Conservation (phyloP, 2,113 vertebrate species). For the Spea multiplicata region DNA sequence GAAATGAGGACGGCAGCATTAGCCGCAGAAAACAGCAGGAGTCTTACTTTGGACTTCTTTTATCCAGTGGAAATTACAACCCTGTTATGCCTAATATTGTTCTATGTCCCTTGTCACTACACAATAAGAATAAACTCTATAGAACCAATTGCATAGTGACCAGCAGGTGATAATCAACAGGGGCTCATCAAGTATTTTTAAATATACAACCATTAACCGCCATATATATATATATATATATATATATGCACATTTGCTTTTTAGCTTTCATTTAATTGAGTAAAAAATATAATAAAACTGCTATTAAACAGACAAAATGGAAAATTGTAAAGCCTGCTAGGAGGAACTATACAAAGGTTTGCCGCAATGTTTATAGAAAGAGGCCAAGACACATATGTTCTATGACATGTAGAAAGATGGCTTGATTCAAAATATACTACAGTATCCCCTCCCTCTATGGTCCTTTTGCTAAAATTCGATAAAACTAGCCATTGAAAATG, state of each 20-base stretch:
- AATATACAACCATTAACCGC: slow-evolving; percentile 27
- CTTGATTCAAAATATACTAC: too few relatives aligned
- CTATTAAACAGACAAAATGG: slow-evolving; percentile 25
- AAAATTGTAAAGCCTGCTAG: slow-evolving; percentile 22
- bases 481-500: background rate
- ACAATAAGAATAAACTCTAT: slow-evolving; percentile 31
- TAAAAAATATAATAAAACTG: slow-evolving; percentile 37
- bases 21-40: slow-evolving; percentile 31
- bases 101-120: slow-evolving; percentile 5
- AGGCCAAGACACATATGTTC: background rate
- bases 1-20: slow-evolving; percentile 39
- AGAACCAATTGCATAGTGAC: slow-evolving; percentile 3
- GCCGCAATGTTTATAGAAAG: background rate
- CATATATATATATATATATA: too few relatives aligned
- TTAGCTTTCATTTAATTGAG: slow-evolving; percentile 34
- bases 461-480: background rate
- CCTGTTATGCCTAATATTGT: slow-evolving; percentile 23
- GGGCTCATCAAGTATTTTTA: slow-evolving; percentile 24
- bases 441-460: too few relatives aligned
- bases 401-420: background rate
- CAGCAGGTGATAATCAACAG: slow-evolving; percentile 31
- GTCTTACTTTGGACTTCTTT: slow-evolving; percentile 26
- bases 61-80: slow-evolving; percentile 36
- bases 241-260: background rate
- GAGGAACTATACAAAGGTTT: background rate